A percentile compares a stretch with the other conserved stretches of the same genome.
These are phyloP conservation scores for Idaea biselata DNA, from an alignment of 2,888 invertebrate species.

Conservation along the genomic window DNA sequence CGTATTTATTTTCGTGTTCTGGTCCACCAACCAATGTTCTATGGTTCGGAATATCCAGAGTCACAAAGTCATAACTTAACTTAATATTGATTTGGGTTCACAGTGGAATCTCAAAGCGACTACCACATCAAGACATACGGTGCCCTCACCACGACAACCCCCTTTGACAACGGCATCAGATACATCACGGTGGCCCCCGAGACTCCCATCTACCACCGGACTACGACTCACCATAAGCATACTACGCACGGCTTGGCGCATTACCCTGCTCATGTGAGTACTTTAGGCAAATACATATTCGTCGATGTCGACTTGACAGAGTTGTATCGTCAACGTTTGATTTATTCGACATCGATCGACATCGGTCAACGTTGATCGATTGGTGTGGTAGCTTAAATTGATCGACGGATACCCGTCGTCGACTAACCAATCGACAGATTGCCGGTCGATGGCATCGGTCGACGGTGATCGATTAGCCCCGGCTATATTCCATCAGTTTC, in stretches of 20 bases:
- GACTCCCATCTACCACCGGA: slow-evolving; percentile 59
- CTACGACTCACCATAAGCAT: slow-evolving; percentile 70
- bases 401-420: too few relatives aligned
- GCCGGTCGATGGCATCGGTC: too few relatives aligned
- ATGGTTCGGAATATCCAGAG: not conserved
- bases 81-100: slow-evolving; percentile 35
- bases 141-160: slow-evolving; percentile 61
- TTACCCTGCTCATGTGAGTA: slow-evolving; percentile 34
- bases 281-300: slow-evolving; percentile 13
- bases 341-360: too few relatives aligned
- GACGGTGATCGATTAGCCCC: too few relatives aligned
- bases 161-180: slow-evolving; percentile 68
- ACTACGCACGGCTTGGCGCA: slow-evolving; percentile 48
- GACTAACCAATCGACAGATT: too few relatives aligned
- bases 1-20: too few relatives aligned
- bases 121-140: slow-evolving; percentile 84
- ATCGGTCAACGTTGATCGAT: too few relatives aligned
- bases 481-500: too few relatives aligned
- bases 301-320: too few relatives aligned
- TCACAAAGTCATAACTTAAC: not conserved
- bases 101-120: slow-evolving; percentile 94
- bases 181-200: slow-evolving; percentile 71
- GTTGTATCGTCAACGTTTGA: too few relatives aligned
- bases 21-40: not conserved
- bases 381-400: too few relatives aligned